Base-by-base conservation (phyloP, 2,888 invertebrate species). In the Phasia obesa region DNA sequence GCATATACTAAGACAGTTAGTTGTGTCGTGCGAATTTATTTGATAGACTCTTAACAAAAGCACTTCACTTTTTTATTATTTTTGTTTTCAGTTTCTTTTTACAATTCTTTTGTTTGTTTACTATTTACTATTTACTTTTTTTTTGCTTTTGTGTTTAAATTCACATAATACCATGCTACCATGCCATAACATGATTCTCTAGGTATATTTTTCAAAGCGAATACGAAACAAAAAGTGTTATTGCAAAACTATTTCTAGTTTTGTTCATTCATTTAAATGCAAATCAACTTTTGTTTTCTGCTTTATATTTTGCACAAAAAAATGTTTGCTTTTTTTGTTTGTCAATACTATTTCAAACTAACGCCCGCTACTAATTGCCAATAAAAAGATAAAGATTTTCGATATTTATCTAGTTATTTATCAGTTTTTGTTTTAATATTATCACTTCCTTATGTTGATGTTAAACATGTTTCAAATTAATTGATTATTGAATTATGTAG, bases 41-140 rank as follows among this genome's bases (percentile, higher is more conserved):
- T 83, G 70, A 83, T 83, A 79, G 78, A 79, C 82, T 78, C 78
- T 78, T 65, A 59, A 83, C 74, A 78, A 79, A 78, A 75, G 57
- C 62, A n/a, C 31, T 60, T 35, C 38, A 73, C 60, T 79, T 73
- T 13, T 73, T 51, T 60, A 60, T 42, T 17, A 57, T 42, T 5
- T 1, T n/a, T 4, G 7, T 65, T 44, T 71, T 27, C 3, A 19
- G 31, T 47, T 60, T 42, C 7, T 57, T 69, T 57, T 69, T n/a
- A 70, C 38, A 49, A 70, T 64, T 69, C 55, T 70, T 59, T 74
- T 69, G 69, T 64, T 78, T 47, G 23, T 67, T 59, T 59, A 55
- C 42, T 35, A 35, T 35, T n/a, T 35, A 35, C 11, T 11, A 35
- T 35, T 35, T 31, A 11, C 3, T 35, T 35, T 35, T 35, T 9